phyloP scores from a whole-genome alignment of 2,797 vertebrate genomes.

The Synanceia verrucosa region DNA sequence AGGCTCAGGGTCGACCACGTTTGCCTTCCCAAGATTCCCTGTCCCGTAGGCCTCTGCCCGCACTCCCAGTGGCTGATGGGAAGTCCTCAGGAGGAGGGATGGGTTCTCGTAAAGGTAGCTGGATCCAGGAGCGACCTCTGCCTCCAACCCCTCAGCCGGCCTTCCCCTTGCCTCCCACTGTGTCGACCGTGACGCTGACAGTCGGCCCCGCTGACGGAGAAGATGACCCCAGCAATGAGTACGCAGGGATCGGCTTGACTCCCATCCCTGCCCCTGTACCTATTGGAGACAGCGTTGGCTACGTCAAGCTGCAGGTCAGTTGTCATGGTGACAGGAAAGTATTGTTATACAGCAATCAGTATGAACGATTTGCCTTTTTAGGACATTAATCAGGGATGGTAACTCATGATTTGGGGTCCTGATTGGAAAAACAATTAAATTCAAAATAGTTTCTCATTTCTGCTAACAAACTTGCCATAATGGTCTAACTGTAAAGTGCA shows the following conservation, averaged over 20 bases:
- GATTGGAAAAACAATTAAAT: no score
- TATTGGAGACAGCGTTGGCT: slow-evolving; percentile 85
- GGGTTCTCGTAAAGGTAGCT: slow-evolving; percentile 90
- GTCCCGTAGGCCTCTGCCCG: slow-evolving; percentile 90
- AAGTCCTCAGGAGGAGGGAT: slow-evolving; percentile 79
- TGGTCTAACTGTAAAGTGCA: no score
- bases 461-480: no score
- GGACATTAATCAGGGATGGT: not conserved
- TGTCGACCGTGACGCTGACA: slow-evolving; percentile 64
- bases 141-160: slow-evolving; percentile 87
- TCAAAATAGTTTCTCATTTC: not conserved
- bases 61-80: slow-evolving; percentile 84
- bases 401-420: not conserved
- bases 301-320: slow-evolving; percentile 86
- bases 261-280: slow-evolving; percentile 71
- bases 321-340: not conserved
- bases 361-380: not conserved
- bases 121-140: slow-evolving; percentile 93
- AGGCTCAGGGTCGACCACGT: slow-evolving; percentile 85
- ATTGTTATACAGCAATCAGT: not conserved
- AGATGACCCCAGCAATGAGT: slow-evolving; percentile 86
- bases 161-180: slow-evolving; percentile 74
- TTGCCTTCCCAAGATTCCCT: slow-evolving; percentile 91
- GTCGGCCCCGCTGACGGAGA: slow-evolving; percentile 72
- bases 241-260: slow-evolving; percentile 88